Evolutionary conservation across 1,140 invertebrate genomes (phyloP).

Genomic region (Pollicipes pollicipes): DNA sequence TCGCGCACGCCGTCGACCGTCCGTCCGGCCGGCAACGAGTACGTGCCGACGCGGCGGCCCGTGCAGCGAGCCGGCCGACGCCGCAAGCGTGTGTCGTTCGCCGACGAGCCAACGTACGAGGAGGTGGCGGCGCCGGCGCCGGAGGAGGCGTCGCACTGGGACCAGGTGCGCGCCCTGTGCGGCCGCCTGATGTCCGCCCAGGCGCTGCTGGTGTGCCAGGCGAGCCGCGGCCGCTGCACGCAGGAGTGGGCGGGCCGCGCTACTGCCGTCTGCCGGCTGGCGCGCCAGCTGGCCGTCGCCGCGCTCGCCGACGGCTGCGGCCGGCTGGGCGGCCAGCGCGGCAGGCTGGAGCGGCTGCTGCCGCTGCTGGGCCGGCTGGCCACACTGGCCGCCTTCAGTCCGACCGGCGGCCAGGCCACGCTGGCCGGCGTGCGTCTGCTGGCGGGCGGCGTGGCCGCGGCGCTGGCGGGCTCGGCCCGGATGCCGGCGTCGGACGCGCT

Average conservation of each 20-base stretch:
- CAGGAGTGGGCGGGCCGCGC: not conserved
- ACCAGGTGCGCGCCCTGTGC: not conserved
- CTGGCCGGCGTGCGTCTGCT: not conserved
- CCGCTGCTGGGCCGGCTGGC: not conserved
- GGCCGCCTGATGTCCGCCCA: not conserved
- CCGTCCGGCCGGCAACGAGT: no score
- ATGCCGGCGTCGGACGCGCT: not conserved
- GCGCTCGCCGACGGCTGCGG: not conserved
- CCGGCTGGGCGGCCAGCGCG: not conserved
- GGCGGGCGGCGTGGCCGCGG: not conserved
- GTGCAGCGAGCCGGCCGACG: no score
- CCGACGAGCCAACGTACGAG: not conserved
- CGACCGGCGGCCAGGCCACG: not conserved
- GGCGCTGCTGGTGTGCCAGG: not conserved
- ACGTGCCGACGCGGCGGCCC: no score
- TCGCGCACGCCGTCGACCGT: no score
- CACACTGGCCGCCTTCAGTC: not conserved
- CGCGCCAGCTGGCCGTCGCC: not conserved
- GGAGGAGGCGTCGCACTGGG: not conserved
- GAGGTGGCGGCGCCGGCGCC: no score
- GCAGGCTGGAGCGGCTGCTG: not conserved
- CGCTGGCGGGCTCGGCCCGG: not conserved
- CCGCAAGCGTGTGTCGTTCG: not conserved
- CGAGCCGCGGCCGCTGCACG: not conserved
- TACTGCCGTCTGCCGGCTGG: not conserved